Evolutionary conservation across 2,888 invertebrate genomes (phyloP).

Genomic region (Lasioglossum malachurum): DNA sequence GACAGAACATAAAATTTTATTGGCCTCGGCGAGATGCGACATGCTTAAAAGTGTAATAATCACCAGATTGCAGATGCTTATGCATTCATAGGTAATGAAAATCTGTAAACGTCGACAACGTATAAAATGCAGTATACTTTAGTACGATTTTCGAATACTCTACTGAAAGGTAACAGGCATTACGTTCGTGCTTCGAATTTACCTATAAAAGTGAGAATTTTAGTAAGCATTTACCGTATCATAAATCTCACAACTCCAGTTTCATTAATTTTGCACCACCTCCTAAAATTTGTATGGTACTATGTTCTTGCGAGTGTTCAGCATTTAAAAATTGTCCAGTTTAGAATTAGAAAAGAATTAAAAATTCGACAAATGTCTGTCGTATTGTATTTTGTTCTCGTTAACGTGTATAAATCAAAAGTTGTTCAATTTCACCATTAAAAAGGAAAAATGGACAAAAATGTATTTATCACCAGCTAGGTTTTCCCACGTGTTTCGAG

Average conservation of each 20-base stretch:
- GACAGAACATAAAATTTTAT: neutral
- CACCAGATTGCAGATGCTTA: neutral
- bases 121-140: neutral
- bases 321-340: neutral
- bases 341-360: too few species aligned
- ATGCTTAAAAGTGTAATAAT: neutral
- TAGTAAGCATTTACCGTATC: too few species aligned
- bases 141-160: neutral
- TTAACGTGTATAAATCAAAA: neutral
- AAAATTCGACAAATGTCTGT: neutral
- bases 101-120: neutral
- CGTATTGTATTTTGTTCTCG: neutral
- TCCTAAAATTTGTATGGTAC: neutral
- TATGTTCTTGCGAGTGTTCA: neutral
- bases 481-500: neutral
- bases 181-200: too few species aligned
- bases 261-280: too few species aligned
- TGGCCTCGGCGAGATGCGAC: neutral
- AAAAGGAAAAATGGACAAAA: neutral
- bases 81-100: neutral
- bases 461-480: neutral
- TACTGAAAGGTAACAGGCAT: too few species aligned
- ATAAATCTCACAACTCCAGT: too few species aligned
- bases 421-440: neutral
- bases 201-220: too few species aligned